These are phyloP conservation scores for Anguilla anguilla DNA, from an alignment of 2,797 vertebrate species.

Conservation along the genomic window DNA sequence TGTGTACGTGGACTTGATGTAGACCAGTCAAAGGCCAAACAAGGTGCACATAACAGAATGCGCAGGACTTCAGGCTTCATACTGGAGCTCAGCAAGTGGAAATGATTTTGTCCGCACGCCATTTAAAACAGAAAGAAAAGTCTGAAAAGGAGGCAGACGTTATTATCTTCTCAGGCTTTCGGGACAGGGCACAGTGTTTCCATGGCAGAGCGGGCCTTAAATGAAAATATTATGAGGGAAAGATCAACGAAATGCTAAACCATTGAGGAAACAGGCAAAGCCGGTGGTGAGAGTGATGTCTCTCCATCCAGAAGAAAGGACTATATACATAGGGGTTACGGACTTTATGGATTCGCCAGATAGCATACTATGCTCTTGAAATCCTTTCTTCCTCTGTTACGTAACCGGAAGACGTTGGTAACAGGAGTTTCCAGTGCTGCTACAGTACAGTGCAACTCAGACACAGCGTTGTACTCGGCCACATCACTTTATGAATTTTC, in stretches of 20 bases:
- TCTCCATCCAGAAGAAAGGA: neutral
- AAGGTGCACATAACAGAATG: neutral
- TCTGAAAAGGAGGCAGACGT: neutral
- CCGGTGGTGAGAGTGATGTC: conserved; percentile 33
- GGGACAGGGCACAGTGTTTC: conserved; percentile 13
- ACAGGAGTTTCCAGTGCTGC: too few relatives aligned
- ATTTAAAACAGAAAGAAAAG: conserved; percentile 4
- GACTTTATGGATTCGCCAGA: neutral
- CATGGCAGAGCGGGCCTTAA: conserved; percentile 20
- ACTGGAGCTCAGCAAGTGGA: neutral
- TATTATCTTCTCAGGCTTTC: neutral
- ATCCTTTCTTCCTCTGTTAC: neutral
- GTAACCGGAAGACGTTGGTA: too few relatives aligned
- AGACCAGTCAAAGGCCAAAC: neutral
- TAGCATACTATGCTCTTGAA: too few relatives aligned
- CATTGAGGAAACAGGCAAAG: conserved; percentile 40
- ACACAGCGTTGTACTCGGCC: too few relatives aligned
- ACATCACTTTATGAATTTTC: too few relatives aligned
- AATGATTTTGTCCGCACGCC: neutral
- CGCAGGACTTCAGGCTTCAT: neutral
- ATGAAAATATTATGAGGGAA: conserved; percentile 4
- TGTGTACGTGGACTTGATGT: neutral
- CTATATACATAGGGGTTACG: neutral
- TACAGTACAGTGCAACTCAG: too few relatives aligned
- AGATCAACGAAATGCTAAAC: conserved; percentile 39